Evolutionary conservation across 2,888 invertebrate species (phyloP).

Genomic region (Oegoconia quadripuncta): DNA sequence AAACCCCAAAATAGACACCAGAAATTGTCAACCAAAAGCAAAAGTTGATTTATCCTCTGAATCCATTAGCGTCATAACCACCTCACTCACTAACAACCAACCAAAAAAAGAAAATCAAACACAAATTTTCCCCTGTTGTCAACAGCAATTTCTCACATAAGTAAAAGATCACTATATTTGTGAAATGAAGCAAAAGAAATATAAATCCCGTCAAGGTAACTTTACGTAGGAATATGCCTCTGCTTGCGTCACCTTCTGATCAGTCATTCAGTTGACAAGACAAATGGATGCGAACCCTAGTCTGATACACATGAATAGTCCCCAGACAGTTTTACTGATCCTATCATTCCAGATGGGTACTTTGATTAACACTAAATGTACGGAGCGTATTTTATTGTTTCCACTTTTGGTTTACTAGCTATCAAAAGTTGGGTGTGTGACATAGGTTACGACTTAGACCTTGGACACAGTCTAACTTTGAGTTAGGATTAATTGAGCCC

Average conservation of each 20-base stretch:
- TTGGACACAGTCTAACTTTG: too few species aligned
- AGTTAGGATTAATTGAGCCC: too few species aligned
- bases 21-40: too few species aligned
- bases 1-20: too few species aligned
- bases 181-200: constrained; percentile 4
- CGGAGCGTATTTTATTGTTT: constrained; percentile 4
- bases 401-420: background rate
- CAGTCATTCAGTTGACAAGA: constrained; percentile 27
- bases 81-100: too few species aligned
- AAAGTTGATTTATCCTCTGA: too few species aligned
- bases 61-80: too few species aligned
- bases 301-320: constrained; percentile 19
- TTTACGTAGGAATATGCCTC: constrained; percentile 8
- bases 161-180: constrained; percentile 5
- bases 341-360: constrained; percentile 7
- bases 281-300: constrained; percentile 22
- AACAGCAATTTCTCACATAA: background rate
- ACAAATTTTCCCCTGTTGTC: background rate
- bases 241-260: constrained; percentile 19
- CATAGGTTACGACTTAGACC: too few species aligned
- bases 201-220: constrained; percentile 7
- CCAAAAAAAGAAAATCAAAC: background rate
- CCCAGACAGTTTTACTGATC: constrained; percentile 12
- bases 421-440: background rate
- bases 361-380: constrained; percentile 12